These are phyloP conservation scores for Crypturellus undulatus DNA, from an alignment of 2,113 vertebrate genomes.

Conservation along the genomic window DNA sequence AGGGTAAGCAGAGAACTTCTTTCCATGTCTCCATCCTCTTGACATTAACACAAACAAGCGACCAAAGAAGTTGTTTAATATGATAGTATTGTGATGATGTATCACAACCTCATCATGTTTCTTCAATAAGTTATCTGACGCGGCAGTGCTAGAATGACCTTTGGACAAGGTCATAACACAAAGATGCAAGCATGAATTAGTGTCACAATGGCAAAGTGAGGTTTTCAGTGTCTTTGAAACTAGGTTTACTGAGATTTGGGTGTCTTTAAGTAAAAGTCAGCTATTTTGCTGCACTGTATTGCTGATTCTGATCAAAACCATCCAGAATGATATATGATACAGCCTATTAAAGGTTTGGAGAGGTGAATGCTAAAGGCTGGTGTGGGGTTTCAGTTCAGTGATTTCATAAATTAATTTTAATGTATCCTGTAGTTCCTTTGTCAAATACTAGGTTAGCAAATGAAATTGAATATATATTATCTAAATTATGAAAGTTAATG, in stretches of 20 bases:
- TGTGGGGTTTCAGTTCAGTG: conserved; percentile 40
- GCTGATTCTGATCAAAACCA: neutral
- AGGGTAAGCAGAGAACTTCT: neutral
- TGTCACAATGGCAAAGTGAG: neutral
- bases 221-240: neutral
- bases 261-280: neutral
- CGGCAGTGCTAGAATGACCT: neutral
- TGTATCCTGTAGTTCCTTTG: conserved; percentile 27
- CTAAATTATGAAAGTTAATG: conserved; percentile 20
- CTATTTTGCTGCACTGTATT: neutral
- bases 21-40: neutral
- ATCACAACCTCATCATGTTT: neutral
- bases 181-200: neutral
- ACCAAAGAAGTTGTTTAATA: neutral
- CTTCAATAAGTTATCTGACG: neutral
- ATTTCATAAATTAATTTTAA: conserved; percentile 60
- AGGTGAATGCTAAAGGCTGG: neutral
- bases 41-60: neutral
- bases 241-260: neutral
- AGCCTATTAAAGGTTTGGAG: neutral
- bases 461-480: conserved; percentile 7
- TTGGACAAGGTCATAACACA: neutral
- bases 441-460: neutral
- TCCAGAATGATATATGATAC: neutral
- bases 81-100: neutral